phyloP scores from a whole-genome alignment of 2,888 invertebrate species.

The Troides helena region DNA sequence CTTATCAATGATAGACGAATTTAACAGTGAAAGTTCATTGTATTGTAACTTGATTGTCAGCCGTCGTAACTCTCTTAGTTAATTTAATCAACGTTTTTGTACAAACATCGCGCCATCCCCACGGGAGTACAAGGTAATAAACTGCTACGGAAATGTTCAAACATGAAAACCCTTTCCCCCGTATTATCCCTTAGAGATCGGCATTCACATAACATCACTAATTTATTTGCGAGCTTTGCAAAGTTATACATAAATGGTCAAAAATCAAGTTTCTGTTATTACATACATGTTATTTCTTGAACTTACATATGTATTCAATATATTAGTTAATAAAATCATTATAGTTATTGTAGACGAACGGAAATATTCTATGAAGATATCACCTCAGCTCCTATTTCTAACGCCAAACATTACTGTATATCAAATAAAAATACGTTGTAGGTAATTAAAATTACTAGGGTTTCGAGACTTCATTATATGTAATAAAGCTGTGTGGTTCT shows the following conservation, averaged over 20 bases:
- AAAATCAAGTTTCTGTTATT: too few relatives aligned
- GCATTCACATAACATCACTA: neutral
- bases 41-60: neutral
- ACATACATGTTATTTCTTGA: too few relatives aligned
- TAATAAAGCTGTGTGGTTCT: too few relatives aligned
- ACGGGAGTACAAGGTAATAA: constrained; percentile 10
- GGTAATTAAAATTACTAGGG: too few relatives aligned
- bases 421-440: too few relatives aligned
- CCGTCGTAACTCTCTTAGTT: neutral
- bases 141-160: constrained; percentile 12
- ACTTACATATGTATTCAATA: too few relatives aligned
- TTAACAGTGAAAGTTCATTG: neutral
- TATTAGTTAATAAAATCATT: too few relatives aligned
- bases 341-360: too few relatives aligned
- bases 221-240: constrained; percentile 12
- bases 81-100: constrained; percentile 19
- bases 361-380: too few relatives aligned
- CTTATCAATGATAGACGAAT: neutral
- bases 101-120: constrained; percentile 15
- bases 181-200: constrained; percentile 16
- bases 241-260: neutral
- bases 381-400: too few relatives aligned
- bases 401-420: too few relatives aligned
- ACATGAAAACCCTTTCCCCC: constrained; percentile 29
- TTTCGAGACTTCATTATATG: too few relatives aligned